phyloP scores from a whole-genome alignment of 92 coral and sea anemone genomes.

The Zoanthus sociatus region DNA sequence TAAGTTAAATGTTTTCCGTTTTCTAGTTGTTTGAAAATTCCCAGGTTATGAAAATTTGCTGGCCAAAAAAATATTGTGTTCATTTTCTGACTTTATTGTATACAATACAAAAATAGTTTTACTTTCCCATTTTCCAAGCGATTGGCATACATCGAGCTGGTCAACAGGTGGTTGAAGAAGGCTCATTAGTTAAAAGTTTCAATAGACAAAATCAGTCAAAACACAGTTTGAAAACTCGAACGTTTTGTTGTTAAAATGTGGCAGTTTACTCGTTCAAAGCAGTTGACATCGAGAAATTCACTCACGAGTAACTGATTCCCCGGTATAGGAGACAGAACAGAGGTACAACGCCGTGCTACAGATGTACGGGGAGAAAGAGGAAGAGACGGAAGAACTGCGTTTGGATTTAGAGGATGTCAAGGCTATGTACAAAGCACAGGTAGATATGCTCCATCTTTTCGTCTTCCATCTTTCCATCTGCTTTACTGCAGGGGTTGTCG shows the following conservation, averaged over 20 bases:
- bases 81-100: no score
- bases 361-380: slow-evolving; percentile 99
- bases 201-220: no score
- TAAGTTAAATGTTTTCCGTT: no score
- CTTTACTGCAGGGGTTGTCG: background rate
- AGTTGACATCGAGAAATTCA: background rate
- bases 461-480: background rate
- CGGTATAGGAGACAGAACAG: slow-evolving; percentile 78
- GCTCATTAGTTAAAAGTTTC: no score
- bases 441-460: background rate
- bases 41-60: no score
- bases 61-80: no score
- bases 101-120: no score
- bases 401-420: slow-evolving; percentile 96
- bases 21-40: no score
- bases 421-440: slow-evolving; percentile 98
- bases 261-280: background rate
- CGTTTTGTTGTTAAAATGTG: background rate
- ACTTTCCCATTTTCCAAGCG: no score
- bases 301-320: background rate
- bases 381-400: slow-evolving; percentile 93
- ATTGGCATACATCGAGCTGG: no score
- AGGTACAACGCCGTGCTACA: slow-evolving; percentile 96
- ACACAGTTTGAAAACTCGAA: background rate
- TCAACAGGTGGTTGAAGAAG: no score